Conservation (phyloP, 1,140 invertebrate species). For the Colletes gigas region DNA sequence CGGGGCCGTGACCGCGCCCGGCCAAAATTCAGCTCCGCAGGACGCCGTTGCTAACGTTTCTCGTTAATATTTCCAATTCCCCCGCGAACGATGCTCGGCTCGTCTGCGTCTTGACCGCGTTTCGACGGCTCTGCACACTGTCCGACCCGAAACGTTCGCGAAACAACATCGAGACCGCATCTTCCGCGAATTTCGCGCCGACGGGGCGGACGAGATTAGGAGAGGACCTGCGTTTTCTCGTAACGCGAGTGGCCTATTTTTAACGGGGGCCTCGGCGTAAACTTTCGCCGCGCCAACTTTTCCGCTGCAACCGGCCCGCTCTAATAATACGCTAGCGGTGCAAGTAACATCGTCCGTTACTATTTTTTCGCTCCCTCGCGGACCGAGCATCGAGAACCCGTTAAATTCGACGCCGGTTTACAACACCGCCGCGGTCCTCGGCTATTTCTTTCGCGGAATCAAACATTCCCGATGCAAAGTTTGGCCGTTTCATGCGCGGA, state of each 20-base stretch:
- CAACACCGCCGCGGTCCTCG: conserved; percentile 61
- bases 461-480: conserved; percentile 81
- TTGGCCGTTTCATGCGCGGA: conserved; percentile 60
- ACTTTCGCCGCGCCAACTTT: conserved; percentile 36
- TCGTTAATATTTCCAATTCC: no score
- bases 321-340: conserved; percentile 49
- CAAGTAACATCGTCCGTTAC: conserved; percentile 37
- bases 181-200: not conserved
- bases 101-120: not conserved
- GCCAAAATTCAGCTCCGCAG: conserved; percentile 63
- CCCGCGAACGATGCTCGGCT: not conserved
- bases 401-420: conserved; percentile 74
- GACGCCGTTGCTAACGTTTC: no score
- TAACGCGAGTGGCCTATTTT: conserved; percentile 46
- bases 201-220: not conserved
- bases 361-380: conserved; percentile 17
- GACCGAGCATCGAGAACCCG: conserved; percentile 75
- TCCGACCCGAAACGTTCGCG: no score
- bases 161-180: no score
- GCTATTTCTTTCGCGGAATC: conserved; percentile 78
- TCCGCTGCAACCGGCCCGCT: conserved; percentile 32
- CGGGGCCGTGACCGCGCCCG: conserved; percentile 72
- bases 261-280: conserved; percentile 34
- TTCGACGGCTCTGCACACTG: no score
- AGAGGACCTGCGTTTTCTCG: conserved; percentile 36